Percentiles rank a stretch among this genome's conserved stretches.
These are phyloP conservation scores for Ceratosolen fusciceps DNA, from an alignment of 1,140 invertebrate species.

Conservation along the genomic window DNA sequence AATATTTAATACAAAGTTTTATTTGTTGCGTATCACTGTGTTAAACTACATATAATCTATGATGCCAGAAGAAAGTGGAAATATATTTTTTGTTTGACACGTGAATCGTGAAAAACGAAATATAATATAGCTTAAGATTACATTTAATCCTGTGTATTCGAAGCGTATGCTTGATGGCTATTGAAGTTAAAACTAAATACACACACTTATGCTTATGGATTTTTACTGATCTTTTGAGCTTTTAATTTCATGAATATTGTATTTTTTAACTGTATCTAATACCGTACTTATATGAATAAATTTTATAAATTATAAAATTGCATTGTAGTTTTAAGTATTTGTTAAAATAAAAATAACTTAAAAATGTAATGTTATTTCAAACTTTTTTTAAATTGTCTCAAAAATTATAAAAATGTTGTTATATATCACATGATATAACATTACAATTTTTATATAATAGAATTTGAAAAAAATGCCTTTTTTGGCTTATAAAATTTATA, in stretches of 20 bases:
- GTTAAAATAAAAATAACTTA: no score
- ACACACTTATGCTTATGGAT: background rate
- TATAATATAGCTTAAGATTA: conserved; percentile 21
- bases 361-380: no score
- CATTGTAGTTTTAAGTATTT: no score
- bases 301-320: no score
- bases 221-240: conserved; percentile 70
- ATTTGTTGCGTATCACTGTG: no score
- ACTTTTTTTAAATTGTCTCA: no score
- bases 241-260: background rate
- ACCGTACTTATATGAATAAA: no score
- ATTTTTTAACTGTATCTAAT: no score
- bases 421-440: no score
- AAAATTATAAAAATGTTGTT: no score
- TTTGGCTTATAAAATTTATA: background rate
- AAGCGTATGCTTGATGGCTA: conserved; percentile 2
- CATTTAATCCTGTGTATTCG: conserved; percentile 14
- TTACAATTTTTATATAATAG: background rate
- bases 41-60: background rate
- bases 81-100: background rate
- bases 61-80: background rate
- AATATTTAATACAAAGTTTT: no score
- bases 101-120: conserved; percentile 23
- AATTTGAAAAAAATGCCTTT: background rate
- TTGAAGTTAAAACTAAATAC: conserved; percentile 18